A percentile compares a stretch with the other conserved stretches of the same genome.
Evolutionary conservation across 2,888 invertebrate species (phyloP).

Genomic region (Agriotes lineatus): DNA sequence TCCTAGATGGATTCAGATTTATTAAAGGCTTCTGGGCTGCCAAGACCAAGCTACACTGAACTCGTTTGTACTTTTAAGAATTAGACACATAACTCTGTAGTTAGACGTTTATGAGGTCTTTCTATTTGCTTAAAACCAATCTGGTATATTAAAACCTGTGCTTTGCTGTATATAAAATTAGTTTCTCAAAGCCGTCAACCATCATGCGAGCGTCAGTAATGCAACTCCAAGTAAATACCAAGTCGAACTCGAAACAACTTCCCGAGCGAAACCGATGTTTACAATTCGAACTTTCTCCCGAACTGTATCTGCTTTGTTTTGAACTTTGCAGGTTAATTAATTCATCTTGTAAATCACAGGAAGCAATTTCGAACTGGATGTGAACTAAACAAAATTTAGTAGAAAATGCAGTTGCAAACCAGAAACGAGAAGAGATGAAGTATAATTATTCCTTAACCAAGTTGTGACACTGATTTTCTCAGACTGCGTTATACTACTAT

Average conservation of each 20-base stretch:
- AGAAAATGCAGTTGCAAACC: too few species aligned
- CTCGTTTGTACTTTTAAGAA: too few species aligned
- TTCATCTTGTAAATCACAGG: slow-evolving; percentile 19
- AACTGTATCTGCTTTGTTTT: slow-evolving; percentile 11
- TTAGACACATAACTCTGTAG: too few species aligned
- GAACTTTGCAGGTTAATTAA: slow-evolving; percentile 20
- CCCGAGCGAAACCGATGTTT: slow-evolving; percentile 9
- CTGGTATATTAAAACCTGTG: neutral
- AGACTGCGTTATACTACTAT: too few species aligned
- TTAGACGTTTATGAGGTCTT: neutral
- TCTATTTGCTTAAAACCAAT: neutral
- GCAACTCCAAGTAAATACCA: slow-evolving; percentile 15
- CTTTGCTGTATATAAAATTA: slow-evolving; percentile 5
- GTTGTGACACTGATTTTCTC: too few species aligned
- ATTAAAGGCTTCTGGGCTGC: neutral
- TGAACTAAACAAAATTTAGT: neutral
- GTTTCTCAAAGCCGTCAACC: neutral
- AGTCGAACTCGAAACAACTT: slow-evolving; percentile 12
- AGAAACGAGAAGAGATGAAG: too few species aligned
- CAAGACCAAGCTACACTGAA: too few species aligned
- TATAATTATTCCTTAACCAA: too few species aligned
- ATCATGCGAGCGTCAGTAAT: slow-evolving; percentile 4
- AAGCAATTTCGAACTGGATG: slow-evolving; percentile 15
- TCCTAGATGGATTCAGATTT: neutral
- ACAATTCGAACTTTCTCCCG: slow-evolving; percentile 7